Conservation (phyloP, 2,888 invertebrate species). For the Fabriciana adippe region DNA sequence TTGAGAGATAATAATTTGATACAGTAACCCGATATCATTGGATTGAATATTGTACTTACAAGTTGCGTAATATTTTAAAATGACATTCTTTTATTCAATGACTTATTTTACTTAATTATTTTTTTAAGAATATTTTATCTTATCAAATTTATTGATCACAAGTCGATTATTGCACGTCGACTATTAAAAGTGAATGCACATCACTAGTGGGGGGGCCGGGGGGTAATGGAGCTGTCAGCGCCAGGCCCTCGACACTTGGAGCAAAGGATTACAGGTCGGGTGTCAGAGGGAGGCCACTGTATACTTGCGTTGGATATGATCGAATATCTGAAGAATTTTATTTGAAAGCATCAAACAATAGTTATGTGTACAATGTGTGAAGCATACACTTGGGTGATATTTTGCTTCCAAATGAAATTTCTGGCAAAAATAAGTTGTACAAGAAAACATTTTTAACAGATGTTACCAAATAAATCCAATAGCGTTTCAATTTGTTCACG, state of each 20-base stretch:
- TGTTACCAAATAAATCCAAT: too few relatives aligned
- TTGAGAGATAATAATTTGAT: too few relatives aligned
- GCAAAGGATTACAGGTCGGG: slow-evolving; percentile 42
- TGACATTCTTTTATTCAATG: neutral
- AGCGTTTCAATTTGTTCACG: too few relatives aligned
- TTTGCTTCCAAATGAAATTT: too few relatives aligned
- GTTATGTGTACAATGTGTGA: too few relatives aligned
- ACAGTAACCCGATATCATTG: too few relatives aligned
- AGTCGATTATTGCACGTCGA: slow-evolving; percentile 10
- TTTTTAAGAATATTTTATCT: neutral
- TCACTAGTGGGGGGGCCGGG: slow-evolving; percentile 41
- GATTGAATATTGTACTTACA: too few relatives aligned
- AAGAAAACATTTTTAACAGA: too few relatives aligned
- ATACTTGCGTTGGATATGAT: slow-evolving; percentile 27
- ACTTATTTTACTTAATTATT: neutral
- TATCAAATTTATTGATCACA: slow-evolving; percentile 2
- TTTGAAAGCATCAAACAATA: neutral
- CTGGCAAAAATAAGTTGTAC: too few relatives aligned
- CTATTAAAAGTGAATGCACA: slow-evolving; percentile 21
- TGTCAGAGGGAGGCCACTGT: slow-evolving; percentile 22
- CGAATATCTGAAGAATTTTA: neutral
- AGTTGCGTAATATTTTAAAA: too few relatives aligned
- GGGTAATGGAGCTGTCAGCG: slow-evolving; percentile 58
- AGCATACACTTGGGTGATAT: too few relatives aligned
- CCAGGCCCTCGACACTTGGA: slow-evolving; percentile 43